Base-by-base conservation (phyloP, 2,797 vertebrate genomes). In the Thunnus albacares region DNA sequence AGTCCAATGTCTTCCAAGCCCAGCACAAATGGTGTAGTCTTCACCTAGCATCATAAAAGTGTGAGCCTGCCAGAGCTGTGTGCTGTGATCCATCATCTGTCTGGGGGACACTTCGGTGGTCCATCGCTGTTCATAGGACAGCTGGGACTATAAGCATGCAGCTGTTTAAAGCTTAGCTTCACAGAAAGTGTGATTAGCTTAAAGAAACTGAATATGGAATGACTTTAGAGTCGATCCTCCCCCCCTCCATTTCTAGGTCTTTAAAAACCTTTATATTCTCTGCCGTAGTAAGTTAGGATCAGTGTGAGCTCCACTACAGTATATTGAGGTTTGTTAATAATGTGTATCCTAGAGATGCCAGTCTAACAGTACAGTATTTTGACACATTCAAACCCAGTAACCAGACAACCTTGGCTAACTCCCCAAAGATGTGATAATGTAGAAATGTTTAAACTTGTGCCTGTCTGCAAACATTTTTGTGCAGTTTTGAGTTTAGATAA, bases 1-100 rank as follows among this genome's bases (percentile, higher is more conserved):
- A 92, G 88, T 78, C 80, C 85, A 84, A 75, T 86, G 90, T 93
- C 89, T 91, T 85, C 84, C 81, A 82, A 71, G 56, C 17, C 2
- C 18, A 0, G 74, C 68, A 47, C 74, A 72, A 79, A 82, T 76
- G 75, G 66, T 6, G 22, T 1, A 64, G 75, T 82, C 74, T 73
- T 89, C 87, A 84, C 80, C 80, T 73, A 56, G 73, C 80, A 62
- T 82, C 83, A 11, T 90, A 90, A 92, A 89, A 87, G 62, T 74
- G 82, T 26, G 80, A 69, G 79, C 28, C 30, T 80, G 80, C 58
- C 81, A 68, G 71, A 75, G 64, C 75, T 67, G 71, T 38, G 71
- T 45, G 72, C 63, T 4, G 81, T 78, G 77, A 93, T 92, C 77
- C 80, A 89, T 91, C 82, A 80, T 84, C 59, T 28, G 75, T 87